Conservation (phyloP, 2,113 vertebrate species). For the Lepisosteus oculatus region DNA sequence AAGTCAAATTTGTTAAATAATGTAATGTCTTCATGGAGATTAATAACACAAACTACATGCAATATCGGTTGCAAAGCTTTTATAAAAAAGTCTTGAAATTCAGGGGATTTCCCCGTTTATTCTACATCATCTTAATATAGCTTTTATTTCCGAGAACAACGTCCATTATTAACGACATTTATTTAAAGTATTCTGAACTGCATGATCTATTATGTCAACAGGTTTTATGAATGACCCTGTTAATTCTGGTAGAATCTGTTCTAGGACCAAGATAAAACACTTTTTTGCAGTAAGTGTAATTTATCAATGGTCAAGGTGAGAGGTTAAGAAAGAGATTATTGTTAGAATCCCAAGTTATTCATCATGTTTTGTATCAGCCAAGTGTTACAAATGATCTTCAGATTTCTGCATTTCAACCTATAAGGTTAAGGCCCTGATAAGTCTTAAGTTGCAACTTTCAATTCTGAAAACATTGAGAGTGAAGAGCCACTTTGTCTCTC, state of each 20-base stretch:
- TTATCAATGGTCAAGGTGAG: conserved; percentile 36
- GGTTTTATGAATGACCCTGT: conserved; percentile 32
- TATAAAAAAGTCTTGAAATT: too few relatives aligned
- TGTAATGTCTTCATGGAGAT: too few relatives aligned
- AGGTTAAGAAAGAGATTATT: conserved; percentile 20
- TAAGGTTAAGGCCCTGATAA: background rate
- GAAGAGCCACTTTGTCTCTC: background rate
- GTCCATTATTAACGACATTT: too few relatives aligned
- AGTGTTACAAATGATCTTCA: background rate
- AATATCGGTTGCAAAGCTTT: too few relatives aligned
- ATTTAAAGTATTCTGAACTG: background rate
- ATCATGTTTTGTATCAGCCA: background rate
- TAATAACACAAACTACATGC: too few relatives aligned
- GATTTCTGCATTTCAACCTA: background rate
- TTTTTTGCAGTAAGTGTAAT: conserved; percentile 25
- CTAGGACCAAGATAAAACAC: conserved; percentile 16
- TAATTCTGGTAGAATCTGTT: conserved; percentile 36
- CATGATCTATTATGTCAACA: conserved; percentile 34
- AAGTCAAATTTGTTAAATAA: too few relatives aligned
- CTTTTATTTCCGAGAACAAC: background rate
- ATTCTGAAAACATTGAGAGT: background rate
- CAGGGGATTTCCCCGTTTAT: too few relatives aligned
- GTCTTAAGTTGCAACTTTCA: background rate
- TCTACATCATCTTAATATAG: background rate
- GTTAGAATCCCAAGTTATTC: conserved; percentile 20